phyloP scores from a whole-genome alignment of 2,888 invertebrate species.

The Azorinus chamasolen region DNA sequence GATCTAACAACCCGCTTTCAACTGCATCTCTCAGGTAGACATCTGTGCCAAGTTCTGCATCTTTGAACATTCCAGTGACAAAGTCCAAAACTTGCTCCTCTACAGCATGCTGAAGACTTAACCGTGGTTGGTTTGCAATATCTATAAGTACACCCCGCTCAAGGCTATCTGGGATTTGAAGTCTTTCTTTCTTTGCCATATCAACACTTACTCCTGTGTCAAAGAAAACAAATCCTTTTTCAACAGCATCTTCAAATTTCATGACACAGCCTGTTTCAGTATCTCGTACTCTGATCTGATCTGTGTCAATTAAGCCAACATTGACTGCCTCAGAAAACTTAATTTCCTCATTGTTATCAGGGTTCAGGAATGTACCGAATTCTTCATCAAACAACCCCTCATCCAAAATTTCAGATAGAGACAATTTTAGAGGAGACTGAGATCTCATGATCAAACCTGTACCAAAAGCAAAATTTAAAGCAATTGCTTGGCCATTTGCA shows the following conservation, averaged over 20 bases:
- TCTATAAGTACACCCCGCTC: conserved; percentile 80
- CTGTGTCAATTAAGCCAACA: conserved; percentile 75
- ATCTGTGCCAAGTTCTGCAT: conserved; percentile 69
- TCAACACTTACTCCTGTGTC: conserved; percentile 72
- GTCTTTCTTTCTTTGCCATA: conserved; percentile 67
- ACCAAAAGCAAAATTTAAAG: conserved; percentile 81
- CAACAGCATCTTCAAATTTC: conserved; percentile 74
- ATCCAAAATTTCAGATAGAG: conserved; percentile 80
- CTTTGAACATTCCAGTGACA: conserved; percentile 88
- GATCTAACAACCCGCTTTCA: conserved; percentile 93
- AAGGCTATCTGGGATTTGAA: conserved; percentile 77
- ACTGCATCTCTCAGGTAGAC: conserved; percentile 88
- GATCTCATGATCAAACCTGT: conserved; percentile 79
- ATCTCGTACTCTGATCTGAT: conserved; percentile 73
- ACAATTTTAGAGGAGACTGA: conserved; percentile 78
- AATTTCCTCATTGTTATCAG: conserved; percentile 78
- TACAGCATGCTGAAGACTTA: conserved; percentile 90
- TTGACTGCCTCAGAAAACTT: conserved; percentile 74
- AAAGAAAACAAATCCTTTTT: conserved; percentile 72
- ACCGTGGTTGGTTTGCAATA: conserved; percentile 76
- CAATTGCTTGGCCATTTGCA: conserved; percentile 77
- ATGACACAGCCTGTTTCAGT: conserved; percentile 71
- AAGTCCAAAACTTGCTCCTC: conserved; percentile 87
- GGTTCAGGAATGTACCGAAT: conserved; percentile 77
- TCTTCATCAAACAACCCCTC: conserved; percentile 80